A percentile compares a stretch with the other conserved stretches of the same genome.
Evolutionary conservation across 2,113 vertebrate genomes (phyloP).

Genomic region (Elanoides forficatus): DNA sequence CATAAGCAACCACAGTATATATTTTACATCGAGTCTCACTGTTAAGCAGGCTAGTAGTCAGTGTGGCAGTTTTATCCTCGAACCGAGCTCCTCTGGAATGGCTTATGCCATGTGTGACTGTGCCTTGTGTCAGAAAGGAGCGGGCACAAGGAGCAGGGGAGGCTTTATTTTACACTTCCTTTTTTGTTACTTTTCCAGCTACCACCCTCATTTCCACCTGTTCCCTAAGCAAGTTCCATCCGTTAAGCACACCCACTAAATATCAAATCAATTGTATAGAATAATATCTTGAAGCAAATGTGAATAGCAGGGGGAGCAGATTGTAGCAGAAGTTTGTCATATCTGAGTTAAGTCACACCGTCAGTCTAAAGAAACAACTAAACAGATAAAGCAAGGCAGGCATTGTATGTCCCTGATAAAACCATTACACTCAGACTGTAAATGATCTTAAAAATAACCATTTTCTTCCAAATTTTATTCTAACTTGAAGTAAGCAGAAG

Average conservation of each 20-base stretch:
- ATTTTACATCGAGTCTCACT: not conserved
- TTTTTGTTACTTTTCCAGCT: not conserved
- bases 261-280: not conserved
- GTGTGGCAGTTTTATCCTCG: not conserved
- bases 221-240: not conserved
- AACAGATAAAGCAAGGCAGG: not conserved
- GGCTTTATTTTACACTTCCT: not conserved
- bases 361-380: not conserved
- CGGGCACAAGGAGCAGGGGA: not conserved
- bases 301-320: not conserved
- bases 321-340: not conserved
- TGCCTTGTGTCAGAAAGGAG: not conserved
- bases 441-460: not conserved
- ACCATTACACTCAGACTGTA: not conserved
- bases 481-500: not conserved
- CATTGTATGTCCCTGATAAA: not conserved
- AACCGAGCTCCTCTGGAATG: not conserved
- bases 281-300: not conserved
- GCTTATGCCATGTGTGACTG: not conserved
- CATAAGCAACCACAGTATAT: not conserved
- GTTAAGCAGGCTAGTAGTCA: not conserved
- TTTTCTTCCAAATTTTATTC: not conserved
- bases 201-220: slow-evolving; percentile 42
- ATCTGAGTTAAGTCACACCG: not conserved
- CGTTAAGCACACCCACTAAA: not conserved